Percentiles rank a stretch among this genome's conserved stretches.
These are phyloP conservation scores for Pseudochromis fuscus DNA, from an alignment of 2,797 vertebrate genomes.

Conservation along the genomic window DNA sequence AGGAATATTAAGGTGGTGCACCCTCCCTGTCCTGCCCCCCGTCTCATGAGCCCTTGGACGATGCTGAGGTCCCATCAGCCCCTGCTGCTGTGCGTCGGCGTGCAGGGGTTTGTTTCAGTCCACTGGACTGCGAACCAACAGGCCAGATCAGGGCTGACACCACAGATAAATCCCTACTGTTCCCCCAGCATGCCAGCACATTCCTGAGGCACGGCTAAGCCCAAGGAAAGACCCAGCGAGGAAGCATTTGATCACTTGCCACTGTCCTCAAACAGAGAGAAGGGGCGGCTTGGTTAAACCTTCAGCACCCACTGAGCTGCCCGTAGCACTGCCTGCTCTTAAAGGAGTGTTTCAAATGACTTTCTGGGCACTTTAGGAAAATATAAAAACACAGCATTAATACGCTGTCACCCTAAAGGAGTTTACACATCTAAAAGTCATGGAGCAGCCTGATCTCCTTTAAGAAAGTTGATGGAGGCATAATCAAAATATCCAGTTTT, in stretches of 20 bases:
- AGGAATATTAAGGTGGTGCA: neutral
- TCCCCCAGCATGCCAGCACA: constrained; percentile 69
- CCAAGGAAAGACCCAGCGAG: constrained; percentile 54
- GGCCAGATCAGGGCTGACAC: constrained; percentile 79
- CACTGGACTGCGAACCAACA: constrained; percentile 75
- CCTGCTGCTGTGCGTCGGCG: constrained; percentile 32
- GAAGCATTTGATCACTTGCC: constrained; percentile 57
- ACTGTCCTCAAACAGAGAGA: constrained; percentile 19
- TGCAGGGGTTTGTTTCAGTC: constrained; percentile 63
- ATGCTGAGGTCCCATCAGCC: constrained; percentile 20
- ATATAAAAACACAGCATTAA: neutral
- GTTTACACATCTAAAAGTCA: too few relatives aligned
- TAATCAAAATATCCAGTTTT: too few relatives aligned
- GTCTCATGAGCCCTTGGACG: constrained; percentile 20
- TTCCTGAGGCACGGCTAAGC: constrained; percentile 72
- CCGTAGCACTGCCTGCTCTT: neutral
- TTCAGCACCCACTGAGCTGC: neutral
- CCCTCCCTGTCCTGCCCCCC: neutral
- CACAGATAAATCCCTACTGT: constrained; percentile 71
- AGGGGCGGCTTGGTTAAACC: neutral
- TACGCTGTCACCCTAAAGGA: neutral
- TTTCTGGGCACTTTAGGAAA: neutral
- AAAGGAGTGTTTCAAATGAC: neutral
- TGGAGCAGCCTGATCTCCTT: too few relatives aligned
- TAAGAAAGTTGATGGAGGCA: too few relatives aligned